Percentiles rank a stretch among this genome's conserved stretches.
phyloP scores from a whole-genome alignment of 2,888 invertebrate species.

The Julus scanicus region DNA sequence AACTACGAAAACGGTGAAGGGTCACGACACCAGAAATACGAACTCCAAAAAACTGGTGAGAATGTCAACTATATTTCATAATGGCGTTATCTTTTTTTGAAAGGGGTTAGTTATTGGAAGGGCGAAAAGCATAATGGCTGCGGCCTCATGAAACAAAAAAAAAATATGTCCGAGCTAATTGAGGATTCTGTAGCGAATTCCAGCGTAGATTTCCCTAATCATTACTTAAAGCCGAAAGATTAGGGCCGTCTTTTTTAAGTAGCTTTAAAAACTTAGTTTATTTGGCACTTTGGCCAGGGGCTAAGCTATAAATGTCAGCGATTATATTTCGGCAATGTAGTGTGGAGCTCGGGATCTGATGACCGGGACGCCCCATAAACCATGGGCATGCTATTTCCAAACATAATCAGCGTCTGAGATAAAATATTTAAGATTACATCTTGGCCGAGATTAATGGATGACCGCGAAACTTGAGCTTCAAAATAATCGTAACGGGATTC shows the following conservation, averaged over 20 bases:
- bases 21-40: background rate
- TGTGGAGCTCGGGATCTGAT: background rate
- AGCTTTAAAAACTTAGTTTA: background rate
- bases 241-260: background rate
- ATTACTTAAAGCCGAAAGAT: background rate
- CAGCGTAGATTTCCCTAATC: background rate
- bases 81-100: background rate
- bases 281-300: background rate
- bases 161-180: background rate
- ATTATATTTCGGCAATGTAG: background rate
- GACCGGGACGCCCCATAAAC: background rate
- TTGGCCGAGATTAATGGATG: background rate
- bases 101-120: background rate
- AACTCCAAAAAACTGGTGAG: background rate
- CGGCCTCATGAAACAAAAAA: background rate
- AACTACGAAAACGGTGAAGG: background rate
- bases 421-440: background rate
- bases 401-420: background rate
- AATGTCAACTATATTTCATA: background rate
- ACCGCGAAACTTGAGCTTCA: background rate
- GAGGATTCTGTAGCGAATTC: background rate
- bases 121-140: background rate
- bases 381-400: background rate
- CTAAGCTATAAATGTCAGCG: conserved; percentile 11
- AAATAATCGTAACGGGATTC: background rate